A percentile compares a stretch with the other conserved stretches of the same genome.
These are phyloP conservation scores for Coranthus polyacanthus DNA, from an alignment of 2,797 vertebrate genomes.

Conservation along the genomic window DNA sequence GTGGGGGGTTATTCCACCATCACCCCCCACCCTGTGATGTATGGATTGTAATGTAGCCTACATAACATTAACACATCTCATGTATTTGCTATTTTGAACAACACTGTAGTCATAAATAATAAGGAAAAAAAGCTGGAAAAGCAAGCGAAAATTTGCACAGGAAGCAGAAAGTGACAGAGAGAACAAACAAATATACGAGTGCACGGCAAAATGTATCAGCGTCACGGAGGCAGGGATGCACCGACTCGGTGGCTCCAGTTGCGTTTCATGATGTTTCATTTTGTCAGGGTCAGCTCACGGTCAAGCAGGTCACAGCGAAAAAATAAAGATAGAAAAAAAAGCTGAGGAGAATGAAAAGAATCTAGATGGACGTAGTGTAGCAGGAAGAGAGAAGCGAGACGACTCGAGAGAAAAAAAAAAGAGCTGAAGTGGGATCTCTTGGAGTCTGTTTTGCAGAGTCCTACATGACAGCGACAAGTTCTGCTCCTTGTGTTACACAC, in stretches of 20 bases:
- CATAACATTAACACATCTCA: neutral
- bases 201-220: constrained; percentile 2
- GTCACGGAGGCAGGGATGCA: constrained; percentile 30
- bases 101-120: constrained; percentile 11
- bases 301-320: constrained; percentile 18
- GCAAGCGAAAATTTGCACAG: constrained; percentile 13
- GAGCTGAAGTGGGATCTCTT: neutral
- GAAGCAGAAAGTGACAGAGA: constrained; percentile 12
- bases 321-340: neutral
- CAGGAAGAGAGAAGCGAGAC: neutral
- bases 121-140: neutral
- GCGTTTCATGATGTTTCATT: constrained; percentile 12
- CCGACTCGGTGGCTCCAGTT: neutral
- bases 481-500: constrained; percentile 15
- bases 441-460: constrained; percentile 27
- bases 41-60: neutral
- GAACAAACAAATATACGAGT: constrained; percentile 2
- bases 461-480: constrained; percentile 47
- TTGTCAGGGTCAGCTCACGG: constrained; percentile 14
- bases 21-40: neutral
- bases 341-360: neutral
- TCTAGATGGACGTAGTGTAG: neutral
- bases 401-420: neutral
- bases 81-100: constrained; percentile 24
- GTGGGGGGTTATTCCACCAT: neutral